These are phyloP conservation scores for Nibea coibor DNA, from an alignment of 2,113 vertebrate genomes.

Conservation along the genomic window DNA sequence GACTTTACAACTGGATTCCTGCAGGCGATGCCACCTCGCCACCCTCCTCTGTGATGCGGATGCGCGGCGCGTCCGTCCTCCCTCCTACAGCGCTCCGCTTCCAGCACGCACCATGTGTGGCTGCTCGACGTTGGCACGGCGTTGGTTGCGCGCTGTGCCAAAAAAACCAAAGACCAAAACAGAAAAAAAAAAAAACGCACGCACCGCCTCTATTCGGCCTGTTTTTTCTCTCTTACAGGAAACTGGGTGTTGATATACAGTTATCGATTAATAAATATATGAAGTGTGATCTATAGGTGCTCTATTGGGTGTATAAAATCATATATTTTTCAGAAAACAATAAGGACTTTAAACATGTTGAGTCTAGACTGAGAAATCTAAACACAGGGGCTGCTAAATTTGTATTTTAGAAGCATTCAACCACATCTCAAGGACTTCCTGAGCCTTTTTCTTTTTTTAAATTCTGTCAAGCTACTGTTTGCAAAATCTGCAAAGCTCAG, in stretches of 20 bases:
- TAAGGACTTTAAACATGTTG: not conserved
- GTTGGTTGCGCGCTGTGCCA: slow-evolving; percentile 54
- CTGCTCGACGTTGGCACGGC: slow-evolving; percentile 52
- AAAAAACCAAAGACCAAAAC: slow-evolving; percentile 2
- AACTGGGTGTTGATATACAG: not conserved
- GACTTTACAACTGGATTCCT: slow-evolving; percentile 71
- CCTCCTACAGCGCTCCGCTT: slow-evolving; percentile 46
- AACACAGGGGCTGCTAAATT: not conserved
- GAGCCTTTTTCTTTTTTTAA: not conserved
- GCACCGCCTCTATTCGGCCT: slow-evolving; percentile 30
- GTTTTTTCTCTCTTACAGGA: not conserved
- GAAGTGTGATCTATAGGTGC: not conserved
- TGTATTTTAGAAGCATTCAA: not conserved
- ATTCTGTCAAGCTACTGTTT: not conserved
- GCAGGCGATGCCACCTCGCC: slow-evolving; percentile 59
- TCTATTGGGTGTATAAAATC: not conserved
- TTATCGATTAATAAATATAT: not conserved
- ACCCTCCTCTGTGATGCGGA: slow-evolving; percentile 48
- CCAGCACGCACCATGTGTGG: slow-evolving; percentile 21
- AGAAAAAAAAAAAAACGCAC: slow-evolving; percentile 19
- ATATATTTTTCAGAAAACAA: too few species aligned
- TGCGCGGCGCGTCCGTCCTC: slow-evolving; percentile 41
- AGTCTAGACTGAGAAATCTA: not conserved
- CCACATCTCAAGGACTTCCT: not conserved
- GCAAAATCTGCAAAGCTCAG: not conserved